Conservation (phyloP, 2,888 invertebrate species). For the Mythimna impura region DNA sequence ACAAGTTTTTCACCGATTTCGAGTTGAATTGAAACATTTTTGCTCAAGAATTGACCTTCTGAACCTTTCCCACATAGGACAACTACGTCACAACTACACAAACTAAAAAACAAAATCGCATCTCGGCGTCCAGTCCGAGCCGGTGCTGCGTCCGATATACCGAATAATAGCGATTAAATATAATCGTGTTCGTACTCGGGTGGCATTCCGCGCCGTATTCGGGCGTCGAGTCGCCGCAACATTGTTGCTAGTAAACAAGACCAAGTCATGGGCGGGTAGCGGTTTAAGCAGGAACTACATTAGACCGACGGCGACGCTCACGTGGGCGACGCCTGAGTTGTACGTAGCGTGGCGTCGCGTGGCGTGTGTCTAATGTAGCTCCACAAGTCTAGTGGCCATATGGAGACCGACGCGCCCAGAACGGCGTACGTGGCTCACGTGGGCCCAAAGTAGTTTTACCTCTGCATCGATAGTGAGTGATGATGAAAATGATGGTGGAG, state of each 20-base stretch:
- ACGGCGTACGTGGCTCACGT: too few relatives aligned
- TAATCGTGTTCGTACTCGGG: slow-evolving; percentile 63
- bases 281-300: slow-evolving; percentile 13
- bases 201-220: slow-evolving; percentile 75
- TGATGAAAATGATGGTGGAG: too few relatives aligned
- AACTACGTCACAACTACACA: background rate
- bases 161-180: slow-evolving; percentile 66
- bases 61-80: too few relatives aligned
- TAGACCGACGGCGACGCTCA: too few relatives aligned
- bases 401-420: too few relatives aligned
- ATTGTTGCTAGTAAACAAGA: slow-evolving; percentile 72
- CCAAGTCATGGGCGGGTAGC: slow-evolving; percentile 60
- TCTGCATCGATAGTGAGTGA: background rate
- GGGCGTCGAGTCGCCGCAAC: slow-evolving; percentile 71
- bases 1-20: background rate
- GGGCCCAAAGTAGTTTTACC: too few relatives aligned
- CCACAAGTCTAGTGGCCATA: too few relatives aligned
- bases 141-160: slow-evolving; percentile 18
- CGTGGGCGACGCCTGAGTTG: too few relatives aligned
- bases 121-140: slow-evolving; percentile 13
- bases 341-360: too few relatives aligned
- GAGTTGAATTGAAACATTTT: too few relatives aligned
- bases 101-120: slow-evolving; percentile 14
- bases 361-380: too few relatives aligned
- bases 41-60: background rate